These are phyloP conservation scores for Itoplectis maculator DNA, from an alignment of 2,888 invertebrate genomes.

Conservation along the genomic window DNA sequence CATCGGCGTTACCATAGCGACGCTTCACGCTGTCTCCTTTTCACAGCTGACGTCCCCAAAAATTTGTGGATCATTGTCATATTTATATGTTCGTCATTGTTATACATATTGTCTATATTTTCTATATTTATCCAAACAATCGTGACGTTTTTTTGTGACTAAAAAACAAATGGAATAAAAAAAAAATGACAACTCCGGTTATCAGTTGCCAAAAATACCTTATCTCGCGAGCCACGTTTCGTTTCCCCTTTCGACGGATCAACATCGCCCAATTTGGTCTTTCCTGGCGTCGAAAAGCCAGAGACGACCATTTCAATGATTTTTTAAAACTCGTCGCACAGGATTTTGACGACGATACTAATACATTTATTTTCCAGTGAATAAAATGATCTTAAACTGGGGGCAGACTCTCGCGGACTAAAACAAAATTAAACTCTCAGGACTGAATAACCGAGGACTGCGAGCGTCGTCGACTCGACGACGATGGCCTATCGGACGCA, in stretches of 20 bases:
- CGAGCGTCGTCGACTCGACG: not conserved
- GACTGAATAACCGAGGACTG: not conserved
- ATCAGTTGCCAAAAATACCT: slow-evolving; percentile 48
- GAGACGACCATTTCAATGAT: slow-evolving; percentile 39
- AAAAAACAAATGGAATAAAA: not conserved
- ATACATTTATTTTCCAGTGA: no score
- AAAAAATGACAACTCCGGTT: not conserved
- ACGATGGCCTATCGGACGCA: not conserved
- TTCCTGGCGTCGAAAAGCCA: slow-evolving; percentile 2
- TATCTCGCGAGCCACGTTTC: not conserved
- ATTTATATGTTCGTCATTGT: no score
- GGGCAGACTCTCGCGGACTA: not conserved
- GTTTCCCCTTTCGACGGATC: not conserved
- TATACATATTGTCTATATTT: no score
- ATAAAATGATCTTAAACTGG: not conserved
- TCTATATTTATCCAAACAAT: no score
- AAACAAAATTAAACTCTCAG: slow-evolving; percentile 13
- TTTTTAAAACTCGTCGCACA: not conserved
- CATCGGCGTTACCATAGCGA: not conserved
- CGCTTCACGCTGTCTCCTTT: not conserved
- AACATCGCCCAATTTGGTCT: not conserved
- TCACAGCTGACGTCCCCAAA: no score
- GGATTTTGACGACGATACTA: no score
- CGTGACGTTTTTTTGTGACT: no score
- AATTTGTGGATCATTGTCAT: no score